A percentile compares a stretch with the other conserved stretches of the same genome.
These are phyloP conservation scores for Siniperca knerii DNA, from an alignment of 2,113 vertebrate species.

Conservation along the genomic window DNA sequence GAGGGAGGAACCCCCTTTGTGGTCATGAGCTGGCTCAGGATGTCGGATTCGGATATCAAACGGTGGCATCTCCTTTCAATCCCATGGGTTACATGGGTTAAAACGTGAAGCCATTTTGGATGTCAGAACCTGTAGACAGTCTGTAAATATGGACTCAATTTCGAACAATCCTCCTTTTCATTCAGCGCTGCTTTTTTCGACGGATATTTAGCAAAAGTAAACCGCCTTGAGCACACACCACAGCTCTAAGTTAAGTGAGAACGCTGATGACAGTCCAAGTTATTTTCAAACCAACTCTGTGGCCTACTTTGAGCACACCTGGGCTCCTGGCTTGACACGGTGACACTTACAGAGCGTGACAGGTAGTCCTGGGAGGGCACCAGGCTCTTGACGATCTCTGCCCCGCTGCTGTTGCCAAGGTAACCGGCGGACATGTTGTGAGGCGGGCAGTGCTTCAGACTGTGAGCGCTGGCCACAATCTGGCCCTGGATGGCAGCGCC, in stretches of 20 bases:
- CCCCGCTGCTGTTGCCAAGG: conserved; percentile 79
- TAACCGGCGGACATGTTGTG: conserved; percentile 76
- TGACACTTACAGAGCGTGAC: conserved; percentile 84
- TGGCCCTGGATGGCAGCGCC: conserved; percentile 94
- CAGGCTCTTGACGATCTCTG: conserved; percentile 71
- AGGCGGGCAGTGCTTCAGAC: conserved; percentile 83
- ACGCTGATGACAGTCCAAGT: conserved; percentile 20
- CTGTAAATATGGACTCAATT: conserved; percentile 51
- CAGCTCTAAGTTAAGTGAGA: conserved; percentile 22
- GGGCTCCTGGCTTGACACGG: conserved; percentile 18
- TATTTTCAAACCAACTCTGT: conserved; percentile 48
- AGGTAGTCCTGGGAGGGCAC: conserved; percentile 80
- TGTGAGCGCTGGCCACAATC: conserved; percentile 92
- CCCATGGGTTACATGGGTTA: conserved; percentile 26
- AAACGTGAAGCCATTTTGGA: conserved; percentile 34
- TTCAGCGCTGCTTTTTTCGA: conserved; percentile 11
- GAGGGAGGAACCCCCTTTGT: conserved; percentile 71
- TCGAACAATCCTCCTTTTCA: conserved; percentile 64
- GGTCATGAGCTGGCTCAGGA: conserved; percentile 58
- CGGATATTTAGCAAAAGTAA: conserved; percentile 25
- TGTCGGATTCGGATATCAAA: conserved; percentile 71
- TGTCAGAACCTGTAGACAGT: conserved; percentile 34
- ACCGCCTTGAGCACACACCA: conserved; percentile 19
- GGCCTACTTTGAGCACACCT: conserved; percentile 63
- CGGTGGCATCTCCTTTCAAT: conserved; percentile 46